Base-by-base conservation (phyloP, 2,888 invertebrate genomes). In the Cheilosia variabilis region DNA sequence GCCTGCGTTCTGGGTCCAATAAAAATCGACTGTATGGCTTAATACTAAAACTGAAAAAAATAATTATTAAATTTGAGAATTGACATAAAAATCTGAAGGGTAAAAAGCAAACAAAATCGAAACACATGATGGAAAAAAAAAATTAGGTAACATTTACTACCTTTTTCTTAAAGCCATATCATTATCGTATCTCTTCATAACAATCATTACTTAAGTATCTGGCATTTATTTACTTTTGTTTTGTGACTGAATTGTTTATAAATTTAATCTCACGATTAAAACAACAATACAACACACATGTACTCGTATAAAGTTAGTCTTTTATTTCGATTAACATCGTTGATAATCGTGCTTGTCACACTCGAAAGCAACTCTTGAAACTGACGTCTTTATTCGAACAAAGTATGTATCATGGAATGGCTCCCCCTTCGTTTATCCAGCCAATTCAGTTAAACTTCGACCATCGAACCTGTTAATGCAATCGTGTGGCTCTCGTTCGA, bases 391-490 rank as follows among this genome's bases (percentile, higher is more conserved):
- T 15, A 19, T 65, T 65, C 65, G 47, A 63, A 58, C 19, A 47
- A 52, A 63, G 31, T 19, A 37, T 37, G 10, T 13, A 37, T 37
- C 34, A 37, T 37, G 47, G 66, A 13, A 37, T 37, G 55, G 71
- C 43, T 37, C 37, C 37, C 37, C 37, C 13, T 37, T 37, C 37
- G 37, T 37, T 37, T 37, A 37, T 37, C 62, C 63, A 60, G 50
- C 19, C 60, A 72, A 83, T 87, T 89, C 89, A 91, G 90, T 90
- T 88, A 88, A 88, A 88, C 89, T 89, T 89, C 89, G 89, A 90
- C 87, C 89, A 89, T 90, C 89, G 88, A 90, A 90, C 89, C 88
- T 88, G 87, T 87, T 87, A 76, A 88, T 89, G 87, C 87, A 88
- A 34, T 77, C 88, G 89, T 87, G 88, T 84, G 81, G 55, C 82